Evolutionary conservation across 2,888 invertebrate genomes (phyloP), one percentile per base, ranked within the genome.

Genomic region (Digitonthophagus gazella): DNA sequence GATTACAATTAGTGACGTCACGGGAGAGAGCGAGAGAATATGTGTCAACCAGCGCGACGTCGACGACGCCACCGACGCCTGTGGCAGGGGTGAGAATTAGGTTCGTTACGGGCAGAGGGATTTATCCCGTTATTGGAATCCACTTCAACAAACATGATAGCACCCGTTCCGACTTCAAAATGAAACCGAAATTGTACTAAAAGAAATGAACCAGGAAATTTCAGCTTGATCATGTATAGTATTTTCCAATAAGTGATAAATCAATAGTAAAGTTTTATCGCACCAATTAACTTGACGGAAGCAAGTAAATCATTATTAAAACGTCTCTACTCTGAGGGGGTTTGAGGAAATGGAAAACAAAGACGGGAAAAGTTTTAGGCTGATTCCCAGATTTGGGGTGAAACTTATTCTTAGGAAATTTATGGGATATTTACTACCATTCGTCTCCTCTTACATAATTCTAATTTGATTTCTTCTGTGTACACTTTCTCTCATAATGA

Each of bases 1-100:
- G 74, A 73, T 75, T 76, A 74, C 76, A 76, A 76, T 76, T 76
- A 76, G 74, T 76, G 75, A 75, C 76, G 76, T 76, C 75, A 75
- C 72, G 72, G 72, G 57, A 58, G 54, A 67, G 28, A 44, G 28
- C 58, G 18, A 71, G 67, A 71, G 76, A 76, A 76, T 76, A 76
- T 76, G 76, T 76, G 76, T 76, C 76, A 76, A 75, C 74, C 70
- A 67, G 65, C 74, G 70, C 69, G 72, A 69, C 69, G 3, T 44
- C 28, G 3, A 15, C 57, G 61, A 18, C 61, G 16, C 61, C 61
- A n/a, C 18, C 61, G n/a, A 44, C 8, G 3, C 58, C 54, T 61
- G 69, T 72, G 72, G n/a, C n/a, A n/a, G 73, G 75, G 74, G 73
- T 72, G 74, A 69, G 72, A 75, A 75, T 75, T 75, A 73, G 75